These are phyloP conservation scores for Probaryconus sp. DNA, from an alignment of 1,140 invertebrate genomes.

Conservation along the genomic window DNA sequence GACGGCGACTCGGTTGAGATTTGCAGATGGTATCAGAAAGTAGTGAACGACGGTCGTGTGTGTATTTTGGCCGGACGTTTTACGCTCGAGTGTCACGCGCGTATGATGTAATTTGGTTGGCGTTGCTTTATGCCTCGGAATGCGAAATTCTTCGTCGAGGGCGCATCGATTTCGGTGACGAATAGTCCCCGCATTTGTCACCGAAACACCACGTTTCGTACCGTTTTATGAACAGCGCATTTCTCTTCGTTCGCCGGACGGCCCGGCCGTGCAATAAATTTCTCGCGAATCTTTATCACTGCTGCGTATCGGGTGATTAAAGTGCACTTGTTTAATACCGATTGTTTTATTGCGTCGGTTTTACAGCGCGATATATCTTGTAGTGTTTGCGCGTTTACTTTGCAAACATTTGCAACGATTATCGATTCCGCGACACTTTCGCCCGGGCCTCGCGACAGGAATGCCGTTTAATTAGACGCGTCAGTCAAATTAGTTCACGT, in stretches of 20 bases:
- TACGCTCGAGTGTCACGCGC: conserved; percentile 4
- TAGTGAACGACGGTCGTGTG: not conserved
- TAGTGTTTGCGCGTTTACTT: conserved; percentile 43
- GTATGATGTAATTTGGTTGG: conserved; percentile 37
- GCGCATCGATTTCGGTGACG: conserved; percentile 53
- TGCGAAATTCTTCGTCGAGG: conserved; percentile 8
- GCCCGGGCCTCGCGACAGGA: not conserved
- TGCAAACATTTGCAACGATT: conserved; percentile 43
- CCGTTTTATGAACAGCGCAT: conserved; percentile 61
- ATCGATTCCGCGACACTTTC: conserved; percentile 37
- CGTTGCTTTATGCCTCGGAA: conserved; percentile 16
- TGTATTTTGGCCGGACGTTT: not conserved
- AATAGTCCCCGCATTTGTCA: conserved; percentile 55
- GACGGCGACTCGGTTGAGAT: no score
- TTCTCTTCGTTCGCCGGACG: conserved; percentile 55
- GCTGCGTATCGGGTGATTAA: conserved; percentile 60
- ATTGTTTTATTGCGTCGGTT: conserved; percentile 60
- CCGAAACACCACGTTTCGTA: conserved; percentile 38
- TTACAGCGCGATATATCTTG: conserved; percentile 54
- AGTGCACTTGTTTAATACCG: conserved; percentile 61
- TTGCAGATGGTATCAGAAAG: not conserved
- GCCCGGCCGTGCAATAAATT: conserved; percentile 50
- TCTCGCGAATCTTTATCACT: conserved; percentile 62
- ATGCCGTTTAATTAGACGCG: conserved; percentile 34
- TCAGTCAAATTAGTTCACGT: conserved; percentile 1